Evolutionary conservation across 2,797 vertebrate genomes (phyloP).

Genomic region (Neoniphon sammara): DNA sequence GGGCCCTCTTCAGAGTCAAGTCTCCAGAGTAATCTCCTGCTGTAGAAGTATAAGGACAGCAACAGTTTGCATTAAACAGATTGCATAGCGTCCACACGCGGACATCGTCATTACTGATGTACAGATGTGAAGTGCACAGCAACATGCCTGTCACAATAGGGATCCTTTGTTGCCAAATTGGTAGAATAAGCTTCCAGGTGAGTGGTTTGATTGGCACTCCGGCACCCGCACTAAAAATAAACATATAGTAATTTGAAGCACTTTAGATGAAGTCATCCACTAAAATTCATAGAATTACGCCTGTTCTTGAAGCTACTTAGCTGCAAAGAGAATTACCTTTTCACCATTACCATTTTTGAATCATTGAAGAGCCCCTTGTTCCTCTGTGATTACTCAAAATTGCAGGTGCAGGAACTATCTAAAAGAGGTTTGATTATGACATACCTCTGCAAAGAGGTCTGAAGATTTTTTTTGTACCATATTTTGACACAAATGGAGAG

Average conservation of each 20-base stretch:
- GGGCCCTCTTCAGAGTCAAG: neutral
- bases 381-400: slow-evolving; percentile 43
- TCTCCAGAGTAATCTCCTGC: neutral
- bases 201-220: slow-evolving; percentile 47
- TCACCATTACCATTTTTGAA: neutral
- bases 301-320: slow-evolving; percentile 18
- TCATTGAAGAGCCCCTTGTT: slow-evolving; percentile 30
- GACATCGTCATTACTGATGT: slow-evolving; percentile 20
- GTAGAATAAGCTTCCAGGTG: slow-evolving; percentile 27
- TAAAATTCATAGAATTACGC: slow-evolving; percentile 21
- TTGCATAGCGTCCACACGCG: slow-evolving; percentile 10
- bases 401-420: slow-evolving; percentile 13
- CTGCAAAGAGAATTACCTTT: slow-evolving; percentile 5
- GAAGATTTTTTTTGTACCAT: neutral
- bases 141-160: slow-evolving; percentile 33
- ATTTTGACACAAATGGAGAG: slow-evolving; percentile 25
- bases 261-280: slow-evolving; percentile 34
- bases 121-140: neutral
- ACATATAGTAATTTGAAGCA: slow-evolving; percentile 20
- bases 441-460: slow-evolving; percentile 9
- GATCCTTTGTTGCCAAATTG: slow-evolving; percentile 32
- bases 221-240: slow-evolving; percentile 37
- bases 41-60: slow-evolving; percentile 2
- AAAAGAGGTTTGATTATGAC: slow-evolving; percentile 47
- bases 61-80: slow-evolving; percentile 9